Evolutionary conservation across 2,113 vertebrate species (phyloP).

Genomic region (Tupaia chinensis): DNA sequence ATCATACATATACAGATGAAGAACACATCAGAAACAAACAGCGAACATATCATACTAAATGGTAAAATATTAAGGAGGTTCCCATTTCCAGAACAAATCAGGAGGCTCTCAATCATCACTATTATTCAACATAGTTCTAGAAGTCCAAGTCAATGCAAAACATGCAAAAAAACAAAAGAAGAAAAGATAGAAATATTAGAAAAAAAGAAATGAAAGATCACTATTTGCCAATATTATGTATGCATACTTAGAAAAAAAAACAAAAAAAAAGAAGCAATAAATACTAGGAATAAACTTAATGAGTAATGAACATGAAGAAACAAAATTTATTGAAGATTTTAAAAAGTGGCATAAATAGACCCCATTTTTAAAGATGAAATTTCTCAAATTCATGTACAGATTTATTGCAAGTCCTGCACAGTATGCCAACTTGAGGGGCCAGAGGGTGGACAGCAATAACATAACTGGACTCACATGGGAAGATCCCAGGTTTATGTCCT

Average conservation of each 20-base stretch:
- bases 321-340: neutral
- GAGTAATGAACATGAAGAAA: slow-evolving; percentile 8
- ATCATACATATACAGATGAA: slow-evolving; percentile 40
- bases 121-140: neutral
- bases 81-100: neutral
- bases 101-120: neutral
- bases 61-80: slow-evolving; percentile 33
- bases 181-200: neutral
- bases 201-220: neutral
- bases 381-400: slow-evolving; percentile 44
- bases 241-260: slow-evolving; percentile 42
- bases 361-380: neutral
- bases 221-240: slow-evolving; percentile 1
- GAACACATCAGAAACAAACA: slow-evolving; percentile 25
- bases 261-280: neutral
- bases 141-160: neutral
- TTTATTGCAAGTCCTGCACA: slow-evolving; percentile 14
- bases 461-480: too few species aligned
- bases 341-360: neutral
- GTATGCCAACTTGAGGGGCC: neutral
- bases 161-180: slow-evolving; percentile 47
- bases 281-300: slow-evolving; percentile 20
- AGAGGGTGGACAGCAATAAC: too few species aligned
- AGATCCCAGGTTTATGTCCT: too few species aligned
- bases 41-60: neutral